Conservation (phyloP, 1,140 invertebrate species). For the Dufourea novaeangliae region DNA sequence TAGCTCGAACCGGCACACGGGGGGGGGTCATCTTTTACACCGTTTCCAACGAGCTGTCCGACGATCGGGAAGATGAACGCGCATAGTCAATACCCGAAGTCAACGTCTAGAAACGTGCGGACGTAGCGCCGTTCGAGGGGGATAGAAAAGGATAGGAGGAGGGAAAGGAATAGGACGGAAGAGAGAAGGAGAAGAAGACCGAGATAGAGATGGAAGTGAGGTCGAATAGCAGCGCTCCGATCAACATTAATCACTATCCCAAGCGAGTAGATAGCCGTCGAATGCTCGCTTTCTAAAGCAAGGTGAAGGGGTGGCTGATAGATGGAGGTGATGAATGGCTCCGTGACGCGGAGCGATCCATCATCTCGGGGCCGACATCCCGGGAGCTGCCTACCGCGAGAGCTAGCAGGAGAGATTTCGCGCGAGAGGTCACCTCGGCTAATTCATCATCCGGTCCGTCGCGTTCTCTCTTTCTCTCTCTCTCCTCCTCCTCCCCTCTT, state of each 20-base stretch:
- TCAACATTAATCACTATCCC: slow-evolving; percentile 81
- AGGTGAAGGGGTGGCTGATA: slow-evolving; percentile 80
- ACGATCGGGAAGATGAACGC: slow-evolving; percentile 62
- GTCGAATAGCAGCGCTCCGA: slow-evolving; percentile 80
- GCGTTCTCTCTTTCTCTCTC: slow-evolving; percentile 41
- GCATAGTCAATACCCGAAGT: slow-evolving; percentile 64
- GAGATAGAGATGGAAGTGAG: slow-evolving; percentile 72
- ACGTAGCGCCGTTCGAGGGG: slow-evolving; percentile 42
- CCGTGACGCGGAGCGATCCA: slow-evolving; percentile 79
- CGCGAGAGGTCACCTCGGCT: slow-evolving; percentile 78
- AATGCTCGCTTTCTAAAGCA: slow-evolving; percentile 79
- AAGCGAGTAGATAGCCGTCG: slow-evolving; percentile 80
- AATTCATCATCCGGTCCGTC: slow-evolving; percentile 79
- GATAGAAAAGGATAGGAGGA: slow-evolving; percentile 26
- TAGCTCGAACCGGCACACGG: slow-evolving; percentile 1
- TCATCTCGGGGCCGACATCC: slow-evolving; percentile 79
- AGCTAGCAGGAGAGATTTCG: slow-evolving; percentile 78
- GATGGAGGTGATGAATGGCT: slow-evolving; percentile 81
- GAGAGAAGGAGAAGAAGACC: slow-evolving; percentile 8
- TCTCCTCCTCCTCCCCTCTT: neutral
- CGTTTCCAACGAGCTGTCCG: slow-evolving; percentile 62
- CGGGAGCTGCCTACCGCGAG: slow-evolving; percentile 76
- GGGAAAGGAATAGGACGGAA: neutral
- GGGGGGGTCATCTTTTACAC: slow-evolving; percentile 53
- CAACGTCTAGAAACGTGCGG: slow-evolving; percentile 60